A percentile compares a stretch with the other conserved stretches of the same genome.
Evolutionary conservation across 2,797 vertebrate species (phyloP).

Genomic region (Rhadinocentrus ornatus): DNA sequence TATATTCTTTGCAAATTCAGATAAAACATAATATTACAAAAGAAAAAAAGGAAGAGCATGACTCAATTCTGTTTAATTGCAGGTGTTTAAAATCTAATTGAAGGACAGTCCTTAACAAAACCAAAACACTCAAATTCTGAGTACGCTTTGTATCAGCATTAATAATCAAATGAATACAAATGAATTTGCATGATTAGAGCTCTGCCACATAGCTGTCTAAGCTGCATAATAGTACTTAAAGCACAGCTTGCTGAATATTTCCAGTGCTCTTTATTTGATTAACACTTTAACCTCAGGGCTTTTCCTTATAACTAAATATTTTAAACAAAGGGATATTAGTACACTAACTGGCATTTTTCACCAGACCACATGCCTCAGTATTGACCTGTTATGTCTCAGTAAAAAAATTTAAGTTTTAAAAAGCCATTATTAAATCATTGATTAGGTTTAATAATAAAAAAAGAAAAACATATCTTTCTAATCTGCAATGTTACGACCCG

Average conservation of each 20-base stretch:
- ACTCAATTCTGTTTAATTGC: too few relatives aligned
- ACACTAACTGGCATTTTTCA: not conserved
- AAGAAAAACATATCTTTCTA: not conserved
- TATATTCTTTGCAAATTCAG: too few relatives aligned
- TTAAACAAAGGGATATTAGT: not conserved
- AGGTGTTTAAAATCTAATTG: not conserved
- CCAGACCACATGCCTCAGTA: not conserved
- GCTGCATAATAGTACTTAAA: not conserved
- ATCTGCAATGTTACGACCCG: not conserved
- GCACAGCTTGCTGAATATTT: not conserved
- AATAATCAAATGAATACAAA: not conserved
- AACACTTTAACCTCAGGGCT: not conserved
- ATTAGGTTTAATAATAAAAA: too few relatives aligned
- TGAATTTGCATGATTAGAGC: not conserved
- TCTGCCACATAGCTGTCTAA: not conserved
- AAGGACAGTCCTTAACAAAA: not conserved
- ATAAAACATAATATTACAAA: too few relatives aligned
- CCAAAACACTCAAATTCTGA: not conserved
- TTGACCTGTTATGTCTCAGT: not conserved
- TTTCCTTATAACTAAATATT: not conserved
- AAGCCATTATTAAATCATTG: not conserved
- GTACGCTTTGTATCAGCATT: not conserved
- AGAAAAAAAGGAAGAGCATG: too few relatives aligned
- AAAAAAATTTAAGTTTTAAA: not conserved
- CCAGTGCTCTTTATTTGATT: not conserved